Base-by-base conservation (phyloP, 2,113 vertebrate genomes). In the Etheostoma cragini region DNA sequence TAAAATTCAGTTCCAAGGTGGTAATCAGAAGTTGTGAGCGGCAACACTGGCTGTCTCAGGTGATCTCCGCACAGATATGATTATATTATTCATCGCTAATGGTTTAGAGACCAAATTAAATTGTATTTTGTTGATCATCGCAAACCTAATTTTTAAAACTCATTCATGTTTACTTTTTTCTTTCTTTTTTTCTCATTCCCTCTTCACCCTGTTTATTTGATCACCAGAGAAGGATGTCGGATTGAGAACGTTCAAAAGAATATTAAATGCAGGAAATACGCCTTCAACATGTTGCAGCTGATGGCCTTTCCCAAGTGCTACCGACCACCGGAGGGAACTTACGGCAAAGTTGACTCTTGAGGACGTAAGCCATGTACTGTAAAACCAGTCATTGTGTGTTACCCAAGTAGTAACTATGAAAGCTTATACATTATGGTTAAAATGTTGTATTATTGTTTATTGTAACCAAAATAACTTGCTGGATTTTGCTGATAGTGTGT, bases 241-340 rank as follows among this genome's bases (percentile, higher is more conserved):
- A 98, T 99, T 97, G 98, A 99, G 90, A 99, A 99, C 94, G 98
- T 98, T 82, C 95, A 97, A 96, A 99, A 99, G 97, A 99, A 99
- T 95, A 96, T 99, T 94, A 97, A 93, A 94, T 97, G 97, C 96
- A 97, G 98, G 94, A 99, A 98, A 89, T 99, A 99, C 93, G 98
- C 98, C 93, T 99, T 99, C 97, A 99, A 99, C 97, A 95, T 97
- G 94, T 94, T 99, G 88, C 98, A 99, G 92, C 97, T 99, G 96
- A 97, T 99, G 97, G 97, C 97, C 89, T 99, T 99, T 92, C 98
- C 98, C 87, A 98, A 98, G 95, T 96, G 93, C 95, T 99, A 99
- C 96, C 93, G 98, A 88, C 98, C 98, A 83, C 98, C 98, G 17
- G 98, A 99, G 81, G 98, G 98, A 72, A 99, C 98, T 67, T 99